Base-by-base conservation (phyloP, 2,797 vertebrate genomes). In the Lutjanus argentimaculatus region DNA sequence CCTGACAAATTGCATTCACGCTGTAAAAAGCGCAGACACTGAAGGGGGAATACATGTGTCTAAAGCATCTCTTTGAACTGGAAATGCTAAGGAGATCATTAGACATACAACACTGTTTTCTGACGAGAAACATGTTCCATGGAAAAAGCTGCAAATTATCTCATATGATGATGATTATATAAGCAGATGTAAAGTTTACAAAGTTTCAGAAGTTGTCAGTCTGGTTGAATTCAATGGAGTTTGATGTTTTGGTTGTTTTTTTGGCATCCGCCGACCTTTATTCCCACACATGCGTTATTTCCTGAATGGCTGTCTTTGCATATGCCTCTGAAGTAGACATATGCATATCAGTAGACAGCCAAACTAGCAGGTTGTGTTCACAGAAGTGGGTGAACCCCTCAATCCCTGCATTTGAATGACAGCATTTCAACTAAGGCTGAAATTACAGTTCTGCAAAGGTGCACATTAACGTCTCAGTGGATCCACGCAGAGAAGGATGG, bases 1-100 rank as follows among this genome's bases (percentile, higher is more conserved):
- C 91, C 91, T 93, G 92, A 94, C 93, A 95, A 93, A 93, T 91
- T 91, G 90, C 84, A 85, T 89, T 91, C 88, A 64, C 30, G 15
- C 43, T 82, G 83, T 69, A 84, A 90, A 92, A 87, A 88, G 62
- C 25, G 9, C 70, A 84, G 79, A 88, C 83, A 84, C 77, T 77
- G 85, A 92, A 67, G 85, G 74, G 87, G 82, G 83, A 91, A 89
- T 89, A 87, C 88, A 86, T 86, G 77, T 89, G 90, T 92, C 90
- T 92, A 86, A 92, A 92, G 71, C 77, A 72, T 74, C 64, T 79
- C 89, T 94, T 91, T 92, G 87, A 93, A 90, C 91, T 71, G 75
- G 80, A 83, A 87, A 91, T 64, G 71, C 79, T 56, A 83, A 89
- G 83, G 77, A 87, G 83, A 91, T 92, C 84, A 83, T 92, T 86